These are phyloP conservation scores for Brachyptera risi DNA, from an alignment of 2,888 invertebrate genomes.

Conservation along the genomic window DNA sequence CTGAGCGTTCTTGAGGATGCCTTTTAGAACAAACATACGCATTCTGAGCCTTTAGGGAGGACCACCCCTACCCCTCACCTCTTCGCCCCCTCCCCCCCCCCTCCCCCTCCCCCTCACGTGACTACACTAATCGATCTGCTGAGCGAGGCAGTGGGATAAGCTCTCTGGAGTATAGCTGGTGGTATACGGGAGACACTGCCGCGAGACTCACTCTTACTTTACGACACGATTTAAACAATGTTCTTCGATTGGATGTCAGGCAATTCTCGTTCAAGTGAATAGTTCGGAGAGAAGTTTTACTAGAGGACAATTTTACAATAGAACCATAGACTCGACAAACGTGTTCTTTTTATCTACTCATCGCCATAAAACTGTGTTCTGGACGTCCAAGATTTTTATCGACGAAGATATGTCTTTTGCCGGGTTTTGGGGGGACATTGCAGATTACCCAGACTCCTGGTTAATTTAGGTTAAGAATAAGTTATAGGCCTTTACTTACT, in stretches of 20 bases:
- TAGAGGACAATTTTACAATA: neutral
- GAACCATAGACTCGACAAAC: neutral
- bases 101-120: too few relatives aligned
- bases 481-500: constrained; percentile 52
- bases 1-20: too few relatives aligned
- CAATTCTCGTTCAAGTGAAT: neutral
- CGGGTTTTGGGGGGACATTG: neutral
- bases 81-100: too few relatives aligned
- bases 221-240: neutral
- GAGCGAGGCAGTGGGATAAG: neutral
- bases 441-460: neutral
- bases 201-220: neutral
- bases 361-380: neutral
- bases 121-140: constrained; percentile 18
- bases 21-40: neutral
- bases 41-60: neutral
- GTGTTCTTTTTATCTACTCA: neutral
- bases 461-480: neutral
- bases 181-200: neutral
- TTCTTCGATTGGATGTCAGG: neutral
- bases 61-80: too few relatives aligned
- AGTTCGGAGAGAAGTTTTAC: neutral
- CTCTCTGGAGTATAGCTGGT: neutral
- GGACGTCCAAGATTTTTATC: constrained; percentile 1
- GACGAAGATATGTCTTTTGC: neutral